These are phyloP conservation scores for Papilio dardanus DNA, from an alignment of 1,140 invertebrate species.

Conservation along the genomic window DNA sequence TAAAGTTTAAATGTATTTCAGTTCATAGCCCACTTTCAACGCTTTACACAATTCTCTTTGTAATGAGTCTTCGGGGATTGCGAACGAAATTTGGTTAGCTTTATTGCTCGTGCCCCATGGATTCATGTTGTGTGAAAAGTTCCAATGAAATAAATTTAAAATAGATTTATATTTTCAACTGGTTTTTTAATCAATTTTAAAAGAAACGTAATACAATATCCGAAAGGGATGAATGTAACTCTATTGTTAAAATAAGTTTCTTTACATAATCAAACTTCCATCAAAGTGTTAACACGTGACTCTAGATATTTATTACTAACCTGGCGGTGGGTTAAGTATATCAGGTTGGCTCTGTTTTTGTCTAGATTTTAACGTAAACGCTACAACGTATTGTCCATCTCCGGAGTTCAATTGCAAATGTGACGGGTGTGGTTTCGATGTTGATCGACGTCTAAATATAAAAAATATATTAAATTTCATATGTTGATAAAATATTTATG, in stretches of 20 bases:
- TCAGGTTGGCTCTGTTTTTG: slow-evolving; percentile 72
- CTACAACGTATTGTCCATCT: slow-evolving; percentile 75
- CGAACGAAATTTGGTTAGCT: slow-evolving; percentile 34
- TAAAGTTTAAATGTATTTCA: slow-evolving; percentile 34
- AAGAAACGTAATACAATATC: background rate
- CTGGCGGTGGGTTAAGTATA: slow-evolving; percentile 73
- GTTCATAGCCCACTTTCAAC: slow-evolving; percentile 32
- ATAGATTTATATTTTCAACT: slow-evolving; percentile 9
- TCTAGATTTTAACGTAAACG: slow-evolving; percentile 69
- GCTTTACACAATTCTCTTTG: slow-evolving; percentile 36
- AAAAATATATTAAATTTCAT: slow-evolving; percentile 29
- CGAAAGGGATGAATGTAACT: too few species aligned
- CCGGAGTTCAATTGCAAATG: slow-evolving; percentile 73
- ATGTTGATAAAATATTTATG: background rate
- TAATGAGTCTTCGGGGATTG: slow-evolving; percentile 27
- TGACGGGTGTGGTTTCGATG: slow-evolving; percentile 66
- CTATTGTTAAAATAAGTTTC: background rate
- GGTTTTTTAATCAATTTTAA: slow-evolving; percentile 10
- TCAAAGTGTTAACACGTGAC: too few species aligned
- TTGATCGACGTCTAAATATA: slow-evolving; percentile 50
- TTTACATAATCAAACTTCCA: background rate
- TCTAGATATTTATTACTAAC: too few species aligned
- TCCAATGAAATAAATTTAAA: slow-evolving; percentile 24
- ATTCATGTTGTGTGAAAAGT: slow-evolving; percentile 33
- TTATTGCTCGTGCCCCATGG: slow-evolving; percentile 35